Evolutionary conservation across 2,888 invertebrate genomes (phyloP).

Genomic region (Cheilosia scutellata): DNA sequence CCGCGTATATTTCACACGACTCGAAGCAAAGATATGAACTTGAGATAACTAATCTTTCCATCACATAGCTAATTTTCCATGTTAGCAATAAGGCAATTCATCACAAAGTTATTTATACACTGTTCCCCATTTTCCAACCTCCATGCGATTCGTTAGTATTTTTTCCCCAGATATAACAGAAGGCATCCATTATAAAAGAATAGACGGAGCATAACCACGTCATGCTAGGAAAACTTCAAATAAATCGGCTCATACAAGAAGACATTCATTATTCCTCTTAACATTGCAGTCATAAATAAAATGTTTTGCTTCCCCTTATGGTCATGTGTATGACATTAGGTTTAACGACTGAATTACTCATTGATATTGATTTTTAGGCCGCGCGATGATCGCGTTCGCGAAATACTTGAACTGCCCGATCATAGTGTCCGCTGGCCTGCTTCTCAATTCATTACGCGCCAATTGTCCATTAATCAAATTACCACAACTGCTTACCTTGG

Average conservation of each 20-base stretch:
- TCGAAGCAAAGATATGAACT: background rate
- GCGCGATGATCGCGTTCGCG: conserved; percentile 13
- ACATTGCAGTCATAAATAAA: conserved; percentile 61
- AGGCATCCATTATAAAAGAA: background rate
- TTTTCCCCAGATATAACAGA: conserved; percentile 14
- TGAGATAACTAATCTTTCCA: background rate
- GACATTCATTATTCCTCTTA: conserved; percentile 36
- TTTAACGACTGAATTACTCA: conserved; percentile 59
- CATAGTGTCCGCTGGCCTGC: conserved; percentile 22
- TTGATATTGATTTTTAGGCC: conserved; percentile 67
- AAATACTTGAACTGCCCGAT: conserved; percentile 22
- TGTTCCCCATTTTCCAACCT: background rate
- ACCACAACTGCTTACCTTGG: conserved; percentile 62
- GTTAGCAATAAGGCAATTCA: background rate
- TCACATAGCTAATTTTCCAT: background rate
- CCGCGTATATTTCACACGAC: background rate
- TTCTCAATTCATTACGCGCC: conserved; percentile 67
- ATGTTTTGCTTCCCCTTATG: conserved; percentile 30
- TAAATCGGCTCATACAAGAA: conserved; percentile 18
- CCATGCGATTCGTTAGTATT: background rate
- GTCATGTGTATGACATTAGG: conserved; percentile 47
- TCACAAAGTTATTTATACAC: background rate
- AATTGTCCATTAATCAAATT: conserved; percentile 74
- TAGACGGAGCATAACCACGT: background rate
- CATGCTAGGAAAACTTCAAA: conserved; percentile 10